Conservation (phyloP, 1,140 invertebrate genomes). For the Drosophila lini region DNA sequence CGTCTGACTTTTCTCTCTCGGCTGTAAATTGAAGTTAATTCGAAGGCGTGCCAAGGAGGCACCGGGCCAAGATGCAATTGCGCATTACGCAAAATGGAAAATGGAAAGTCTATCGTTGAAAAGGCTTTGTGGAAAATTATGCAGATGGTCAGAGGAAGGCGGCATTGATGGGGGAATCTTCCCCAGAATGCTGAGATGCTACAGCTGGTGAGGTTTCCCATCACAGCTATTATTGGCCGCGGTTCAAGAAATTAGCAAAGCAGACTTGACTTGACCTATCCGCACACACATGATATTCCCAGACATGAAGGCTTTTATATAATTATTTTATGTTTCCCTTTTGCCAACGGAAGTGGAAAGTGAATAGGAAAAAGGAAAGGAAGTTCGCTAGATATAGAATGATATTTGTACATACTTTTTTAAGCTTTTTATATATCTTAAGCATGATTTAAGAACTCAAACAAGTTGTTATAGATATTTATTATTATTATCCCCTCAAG, state of each 20-base stretch:
- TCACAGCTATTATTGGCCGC: slow-evolving; percentile 38
- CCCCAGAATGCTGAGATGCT: slow-evolving; percentile 11
- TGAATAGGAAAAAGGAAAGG: not conserved
- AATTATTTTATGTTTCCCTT: slow-evolving; percentile 13
- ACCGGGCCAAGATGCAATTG: slow-evolving; percentile 46
- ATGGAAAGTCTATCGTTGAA: slow-evolving; percentile 49
- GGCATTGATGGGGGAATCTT: not conserved
- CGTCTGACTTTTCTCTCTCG: slow-evolving; percentile 34
- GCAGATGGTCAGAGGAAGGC: slow-evolving; percentile 23
- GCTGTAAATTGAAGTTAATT: slow-evolving; percentile 78
- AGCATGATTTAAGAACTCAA: not conserved
- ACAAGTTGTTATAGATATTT: not conserved
- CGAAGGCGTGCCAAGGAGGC: slow-evolving; percentile 25
- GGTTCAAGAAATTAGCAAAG: slow-evolving; percentile 28
- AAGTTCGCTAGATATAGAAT: not conserved
- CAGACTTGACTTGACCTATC: slow-evolving; percentile 35
- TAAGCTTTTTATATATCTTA: not conserved
- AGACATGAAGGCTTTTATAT: not conserved
- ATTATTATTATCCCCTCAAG: not conserved
- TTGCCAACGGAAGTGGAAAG: not conserved
- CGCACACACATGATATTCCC: slow-evolving; percentile 9
- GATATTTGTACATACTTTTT: not conserved
- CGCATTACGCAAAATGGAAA: slow-evolving; percentile 58
- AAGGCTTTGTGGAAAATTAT: slow-evolving; percentile 24
- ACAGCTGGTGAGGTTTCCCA: slow-evolving; percentile 30